Evolutionary conservation across 2,797 vertebrate species (phyloP).

Genomic region (Prionace glauca): DNA sequence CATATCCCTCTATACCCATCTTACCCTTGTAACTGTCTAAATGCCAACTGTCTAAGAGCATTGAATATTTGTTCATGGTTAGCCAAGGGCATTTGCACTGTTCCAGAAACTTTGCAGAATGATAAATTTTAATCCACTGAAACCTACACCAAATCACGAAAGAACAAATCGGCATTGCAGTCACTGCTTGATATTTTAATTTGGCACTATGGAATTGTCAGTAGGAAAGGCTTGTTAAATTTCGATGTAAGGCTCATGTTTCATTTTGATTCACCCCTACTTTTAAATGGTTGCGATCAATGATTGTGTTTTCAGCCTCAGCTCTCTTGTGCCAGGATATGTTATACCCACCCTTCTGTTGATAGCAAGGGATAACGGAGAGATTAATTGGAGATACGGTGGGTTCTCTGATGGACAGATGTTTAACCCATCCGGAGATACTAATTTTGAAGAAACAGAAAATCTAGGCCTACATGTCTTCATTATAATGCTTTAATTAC

Average conservation of each 20-base stretch:
- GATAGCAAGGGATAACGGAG: not conserved
- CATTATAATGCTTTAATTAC: not conserved
- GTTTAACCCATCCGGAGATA: not conserved
- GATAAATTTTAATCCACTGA: not conserved
- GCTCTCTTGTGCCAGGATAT: not conserved
- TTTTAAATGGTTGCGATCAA: not conserved
- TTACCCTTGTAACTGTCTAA: too few relatives aligned
- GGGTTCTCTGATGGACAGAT: not conserved
- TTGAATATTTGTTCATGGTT: not conserved
- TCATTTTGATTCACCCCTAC: not conserved
- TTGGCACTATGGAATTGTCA: not conserved
- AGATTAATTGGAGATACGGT: not conserved
- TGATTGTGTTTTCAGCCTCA: not conserved
- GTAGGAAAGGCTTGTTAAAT: not conserved
- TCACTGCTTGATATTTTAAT: not conserved
- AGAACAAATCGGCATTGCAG: not conserved
- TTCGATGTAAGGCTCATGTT: not conserved
- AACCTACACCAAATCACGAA: not conserved
- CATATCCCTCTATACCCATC: too few relatives aligned
- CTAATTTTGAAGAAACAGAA: not conserved
- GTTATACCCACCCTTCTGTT: not conserved
- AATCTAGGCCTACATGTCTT: not conserved
- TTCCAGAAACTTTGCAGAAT: not conserved
- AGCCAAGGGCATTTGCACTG: not conserved
- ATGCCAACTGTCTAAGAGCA: too few relatives aligned